Evolutionary conservation across 2,888 invertebrate species (phyloP), one percentile per base, ranked within the genome.

Genomic region (Leuctra nigra): DNA sequence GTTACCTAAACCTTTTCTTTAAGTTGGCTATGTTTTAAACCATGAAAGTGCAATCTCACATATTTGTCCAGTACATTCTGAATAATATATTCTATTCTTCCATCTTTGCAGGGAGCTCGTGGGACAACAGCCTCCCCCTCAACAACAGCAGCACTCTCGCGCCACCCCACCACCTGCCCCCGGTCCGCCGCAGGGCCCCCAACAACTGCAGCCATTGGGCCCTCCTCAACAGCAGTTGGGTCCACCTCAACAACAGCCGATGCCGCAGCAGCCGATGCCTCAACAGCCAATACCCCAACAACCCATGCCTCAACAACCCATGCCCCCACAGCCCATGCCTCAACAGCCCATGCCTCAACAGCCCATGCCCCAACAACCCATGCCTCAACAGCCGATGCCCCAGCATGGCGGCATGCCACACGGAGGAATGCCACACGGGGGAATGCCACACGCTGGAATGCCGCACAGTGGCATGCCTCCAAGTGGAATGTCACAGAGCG

Each of bases 51-150:
- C n/a, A n/a, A n/a, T n/a, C n/a, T n/a, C n/a, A n/a, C n/a, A n/a
- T n/a, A n/a, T n/a, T n/a, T n/a, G n/a, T n/a, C n/a, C n/a, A n/a
- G n/a, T n/a, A n/a, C n/a, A n/a, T n/a, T n/a, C n/a, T n/a, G n/a
- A n/a, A n/a, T n/a, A n/a, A n/a, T n/a, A n/a, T n/a, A n/a, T n/a
- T n/a, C n/a, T n/a, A n/a, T 33, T 33, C 13, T 9, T 33, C 33
- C 4, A n/a, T n/a, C n/a, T n/a, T 41, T 41, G 4, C 20, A 41
- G 41, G 41, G 41, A 41, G 20, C 33, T 35, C 68, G 57, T 64
- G 60, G 24, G 66, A 65, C 33, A 72, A 67, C 41, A 61, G 50
- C 74, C 75, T 22, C 76, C 75, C 1, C 77, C 76, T 22, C 66
- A 64, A 47, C 71, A 70, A 55, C 67, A 65, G 48, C 71, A 70